Evolutionary conservation across 2,888 invertebrate genomes (phyloP), one percentile per base, ranked within the genome.

Genomic region (Tineola bisselliella): DNA sequence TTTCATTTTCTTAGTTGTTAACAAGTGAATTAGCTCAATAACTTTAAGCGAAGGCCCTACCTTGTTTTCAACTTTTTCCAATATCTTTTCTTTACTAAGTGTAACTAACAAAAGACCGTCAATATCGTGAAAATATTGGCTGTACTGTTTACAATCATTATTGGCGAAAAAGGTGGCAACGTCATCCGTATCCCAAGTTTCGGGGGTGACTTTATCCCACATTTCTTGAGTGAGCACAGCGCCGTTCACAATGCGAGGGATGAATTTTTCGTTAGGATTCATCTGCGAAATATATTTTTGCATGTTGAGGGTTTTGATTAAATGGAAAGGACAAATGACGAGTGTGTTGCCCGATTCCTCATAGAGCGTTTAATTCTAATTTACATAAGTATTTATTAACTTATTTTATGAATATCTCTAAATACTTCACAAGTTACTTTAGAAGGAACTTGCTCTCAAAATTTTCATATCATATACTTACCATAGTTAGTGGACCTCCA

Each of bases 31-130:
- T 66, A 98, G 90, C 86, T 97, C 96, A 74, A 91, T 94, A 70
- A 98, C 96, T 88, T 97, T 97, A 63, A 98, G 80, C 15, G 97
- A 96, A 8, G 97, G 97, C 1, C 97, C 97, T 63, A 98, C 96
- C 89, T 97, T 97, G 90, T 95, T 96, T 67, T 95, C 94, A 19
- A 96, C 91, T 64, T 96, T 87, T 70, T 93, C 93, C 68, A 97
- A 92, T 65, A 98, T 94, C 82, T 97, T 93, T 75, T 97, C 96
- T 84, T 97, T 96, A 59, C 92, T 92, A 63, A 98, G 84, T 65
- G 91, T 90, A 63, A 97, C 84, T 72, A 98, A 88, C 73, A 90
- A 90, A 63, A 92, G 90, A 0, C 98, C 97, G 67, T 94, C 93
- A 65, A 97, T 91, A 76, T 91, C 86, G 68, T 83, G 88, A 69